These are phyloP conservation scores for Ditylenchus dipsaci DNA, from an alignment of 1,140 invertebrate genomes.

Conservation along the genomic window DNA sequence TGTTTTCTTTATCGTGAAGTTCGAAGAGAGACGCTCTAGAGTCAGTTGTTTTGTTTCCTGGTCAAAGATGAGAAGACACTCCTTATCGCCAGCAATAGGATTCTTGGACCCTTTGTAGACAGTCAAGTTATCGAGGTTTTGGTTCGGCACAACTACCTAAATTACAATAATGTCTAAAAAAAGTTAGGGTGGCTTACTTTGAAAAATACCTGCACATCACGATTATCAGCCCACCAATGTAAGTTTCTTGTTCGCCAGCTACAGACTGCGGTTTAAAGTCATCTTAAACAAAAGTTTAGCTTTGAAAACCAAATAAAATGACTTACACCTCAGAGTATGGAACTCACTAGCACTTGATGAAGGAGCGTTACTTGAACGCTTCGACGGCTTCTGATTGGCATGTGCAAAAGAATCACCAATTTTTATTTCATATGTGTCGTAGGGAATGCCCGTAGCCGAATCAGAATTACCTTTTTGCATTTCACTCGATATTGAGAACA, in stretches of 20 bases:
- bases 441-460: neutral
- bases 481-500: no score
- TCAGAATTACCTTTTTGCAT: neutral
- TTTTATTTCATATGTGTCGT: conserved; percentile 3
- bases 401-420: conserved; percentile 3
- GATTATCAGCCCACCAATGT: conserved; percentile 11
- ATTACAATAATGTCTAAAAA: neutral
- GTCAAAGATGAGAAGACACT: conserved; percentile 17
- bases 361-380: neutral
- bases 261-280: conserved; percentile 19
- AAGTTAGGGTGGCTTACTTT: neutral
- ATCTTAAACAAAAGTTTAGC: conserved; percentile 3
- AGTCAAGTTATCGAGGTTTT: conserved; percentile 10
- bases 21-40: conserved; percentile 5
- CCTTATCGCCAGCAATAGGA: conserved; percentile 4
- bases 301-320: neutral
- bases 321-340: conserved; percentile 6
- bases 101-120: conserved; percentile 17
- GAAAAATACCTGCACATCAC: conserved; percentile 11
- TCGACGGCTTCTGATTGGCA: neutral
- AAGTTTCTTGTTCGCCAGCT: conserved; percentile 9
- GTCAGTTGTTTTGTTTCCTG: neutral
- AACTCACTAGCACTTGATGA: neutral
- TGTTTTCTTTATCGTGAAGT: conserved; percentile 5
- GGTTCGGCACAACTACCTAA: conserved; percentile 14